Conservation (phyloP, 2,888 invertebrate genomes). For the Gerris lacustris region DNA sequence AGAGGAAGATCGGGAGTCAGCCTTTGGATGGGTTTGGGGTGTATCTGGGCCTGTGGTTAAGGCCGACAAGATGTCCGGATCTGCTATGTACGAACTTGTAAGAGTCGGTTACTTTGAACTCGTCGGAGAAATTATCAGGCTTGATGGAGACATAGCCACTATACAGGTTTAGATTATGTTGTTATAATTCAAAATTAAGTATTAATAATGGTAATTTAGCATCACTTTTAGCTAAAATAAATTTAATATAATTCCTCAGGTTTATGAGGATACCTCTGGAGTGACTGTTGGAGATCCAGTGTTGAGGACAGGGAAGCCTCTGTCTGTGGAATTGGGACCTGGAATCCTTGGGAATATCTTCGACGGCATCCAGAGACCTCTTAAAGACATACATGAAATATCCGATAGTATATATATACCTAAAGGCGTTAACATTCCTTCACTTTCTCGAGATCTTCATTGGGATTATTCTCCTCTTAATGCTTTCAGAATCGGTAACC, state of each 20-base stretch:
- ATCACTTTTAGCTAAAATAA: not conserved
- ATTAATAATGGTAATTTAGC: not conserved
- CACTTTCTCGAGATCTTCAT: constrained; percentile 58
- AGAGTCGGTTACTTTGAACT: constrained; percentile 94
- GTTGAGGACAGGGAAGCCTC: constrained; percentile 90
- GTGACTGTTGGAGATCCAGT: constrained; percentile 99
- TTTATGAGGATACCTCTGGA: constrained; percentile 89
- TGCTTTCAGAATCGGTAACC: constrained; percentile 61
- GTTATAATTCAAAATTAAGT: too few relatives aligned
- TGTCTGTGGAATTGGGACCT: constrained; percentile 96
- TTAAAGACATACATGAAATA: constrained; percentile 88
- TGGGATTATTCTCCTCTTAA: constrained; percentile 89
- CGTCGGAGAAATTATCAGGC: constrained; percentile 97
- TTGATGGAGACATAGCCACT: constrained; percentile 98
- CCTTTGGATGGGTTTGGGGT: not conserved
- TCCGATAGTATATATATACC: constrained; percentile 98
- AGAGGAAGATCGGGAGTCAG: not conserved
- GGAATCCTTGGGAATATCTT: constrained; percentile 94
- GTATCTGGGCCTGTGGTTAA: constrained; percentile 65
- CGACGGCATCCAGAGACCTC: constrained; percentile 97
- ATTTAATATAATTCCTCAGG: constrained; percentile 39
- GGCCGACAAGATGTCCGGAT: constrained; percentile 96
- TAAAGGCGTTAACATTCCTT: constrained; percentile 92
- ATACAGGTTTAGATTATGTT: constrained; percentile 65
- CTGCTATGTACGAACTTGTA: constrained; percentile 99